phyloP scores from a whole-genome alignment of 2,797 vertebrate species.

The Dipus sagitta region DNA sequence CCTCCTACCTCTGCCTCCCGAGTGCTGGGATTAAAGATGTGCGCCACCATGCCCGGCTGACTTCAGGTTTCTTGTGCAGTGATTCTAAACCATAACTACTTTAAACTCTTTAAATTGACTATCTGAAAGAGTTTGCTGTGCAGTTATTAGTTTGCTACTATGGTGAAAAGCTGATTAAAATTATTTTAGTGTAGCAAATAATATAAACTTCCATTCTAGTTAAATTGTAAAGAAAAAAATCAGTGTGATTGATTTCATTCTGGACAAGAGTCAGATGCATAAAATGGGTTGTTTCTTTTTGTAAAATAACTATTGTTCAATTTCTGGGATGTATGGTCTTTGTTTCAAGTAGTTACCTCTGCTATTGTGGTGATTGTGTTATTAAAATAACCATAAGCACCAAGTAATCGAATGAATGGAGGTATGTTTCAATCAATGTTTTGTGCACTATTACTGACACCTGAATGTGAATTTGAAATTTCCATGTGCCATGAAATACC shows the following conservation, averaged over 20 bases:
- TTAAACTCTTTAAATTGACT: background rate
- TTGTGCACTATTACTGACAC: background rate
- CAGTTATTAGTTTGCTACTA: background rate
- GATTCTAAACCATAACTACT: background rate
- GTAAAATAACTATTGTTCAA: background rate
- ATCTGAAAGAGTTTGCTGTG: background rate
- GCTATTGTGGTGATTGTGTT: background rate
- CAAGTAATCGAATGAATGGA: background rate
- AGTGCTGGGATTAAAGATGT: too few relatives aligned
- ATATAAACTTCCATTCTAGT: background rate
- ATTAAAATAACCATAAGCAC: background rate
- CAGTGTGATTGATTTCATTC: background rate
- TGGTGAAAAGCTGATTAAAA: background rate
- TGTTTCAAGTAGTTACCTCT: background rate
- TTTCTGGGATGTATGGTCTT: background rate
- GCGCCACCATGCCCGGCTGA: background rate
- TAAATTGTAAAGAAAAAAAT: constrained; percentile 18
- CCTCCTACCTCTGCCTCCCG: too few relatives aligned
- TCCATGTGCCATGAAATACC: background rate
- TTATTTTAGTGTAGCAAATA: background rate
- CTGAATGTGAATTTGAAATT: constrained; percentile 21
- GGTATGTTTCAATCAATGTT: background rate
- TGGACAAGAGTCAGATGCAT: background rate
- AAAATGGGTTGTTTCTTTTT: background rate
- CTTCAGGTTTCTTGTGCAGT: background rate